Evolutionary conservation across 1,140 invertebrate genomes (phyloP), one percentile per base, ranked within the genome.

Genomic region (Oryzaephilus surinamensis): DNA sequence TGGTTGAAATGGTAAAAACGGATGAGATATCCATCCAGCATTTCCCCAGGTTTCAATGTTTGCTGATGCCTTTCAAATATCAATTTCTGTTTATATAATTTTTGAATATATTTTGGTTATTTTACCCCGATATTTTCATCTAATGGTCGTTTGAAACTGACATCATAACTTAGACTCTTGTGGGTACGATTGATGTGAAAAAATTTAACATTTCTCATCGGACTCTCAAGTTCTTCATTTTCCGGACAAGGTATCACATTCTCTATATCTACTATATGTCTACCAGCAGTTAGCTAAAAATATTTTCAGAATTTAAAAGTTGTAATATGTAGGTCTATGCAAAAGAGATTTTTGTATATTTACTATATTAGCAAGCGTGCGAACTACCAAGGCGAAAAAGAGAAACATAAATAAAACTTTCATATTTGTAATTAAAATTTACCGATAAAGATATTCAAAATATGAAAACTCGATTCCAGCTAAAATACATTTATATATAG

Each of bases 41-140:
- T 43, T 23, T 1, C 20, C 29, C 40, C 40, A 46, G 1, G 13
- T 1, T 26, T 12, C n/a, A 8, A 18, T 7, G 18, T 10, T 17
- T 14, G 14, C 13, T 6, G 12, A 33, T 18, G 14, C 11, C 2
- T 4, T 10, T 33, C 7, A 10, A 33, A 3, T 6, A 2, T 19
- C 20, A 7, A 18, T 18, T n/a, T 8, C 3, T 12, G 15, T 33
- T 36, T 6, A 13, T 10, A 1, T 26, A 11, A n/a, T n/a, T 20
- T 11, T 32, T 10, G 16, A 7, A 13, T 31, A 5, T 28, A 13
- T 32, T 18, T n/a, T n/a, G n/a, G n/a, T n/a, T n/a, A n/a, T n/a
- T n/a, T n/a, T 39, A 34, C 45, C 37, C 41, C 41, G 12, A 39
- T 15, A 12, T 43, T 35, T 15, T 43, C 27, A 29, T 43, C 45